Evolutionary conservation across 2,797 vertebrate genomes (phyloP), one percentile per base, ranked within the genome.

Genomic region (Taenioides sp.): DNA sequence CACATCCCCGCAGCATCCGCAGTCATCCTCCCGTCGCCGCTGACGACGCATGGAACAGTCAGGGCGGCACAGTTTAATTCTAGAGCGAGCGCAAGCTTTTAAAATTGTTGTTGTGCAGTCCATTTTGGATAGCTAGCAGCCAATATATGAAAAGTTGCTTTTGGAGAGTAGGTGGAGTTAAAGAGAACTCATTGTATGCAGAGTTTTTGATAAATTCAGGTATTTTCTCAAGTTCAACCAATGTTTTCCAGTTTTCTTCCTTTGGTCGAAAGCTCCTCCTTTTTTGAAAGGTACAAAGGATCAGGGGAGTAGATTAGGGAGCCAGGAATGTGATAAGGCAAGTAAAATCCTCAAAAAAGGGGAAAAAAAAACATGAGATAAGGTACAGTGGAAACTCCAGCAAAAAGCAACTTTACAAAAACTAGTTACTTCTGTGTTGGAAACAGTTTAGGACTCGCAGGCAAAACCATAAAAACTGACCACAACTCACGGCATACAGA

Each of bases 61-160:
- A 0, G 74, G 77, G 2, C 84, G 57, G 40, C 86, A 84, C 77
- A 85, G 86, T 72, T 85, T 84, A n/a, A 69, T 49, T 27, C 87
- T 81, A 17, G 86, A 83, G 67, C 86, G 86, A 72, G 84, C 80
- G 0, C 88, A 89, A 0, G 82, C 78, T 83, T 90, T 91, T 71
- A 89, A 82, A 82, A 90, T 73, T 47, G 78, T 77, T n/a, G 86
- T 82, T 0, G 88, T 86, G 84, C 90, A 90, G 81, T 91, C 87
- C 90, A 91, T 91, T 65, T 65, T 65, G 7, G 71, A 76, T 67
- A 16, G 54, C 54, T 47, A 40, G 27, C 22, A 34, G 71, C 9
- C 14, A 20, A 57, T n/a, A 20, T 71, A 49, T 28, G 75, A 81
- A 74, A 74, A 81, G 69, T 49, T 89, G 66, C 84, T 65, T 67